phyloP scores from a whole-genome alignment of 2,888 invertebrate species.

The Allygus modestus region DNA sequence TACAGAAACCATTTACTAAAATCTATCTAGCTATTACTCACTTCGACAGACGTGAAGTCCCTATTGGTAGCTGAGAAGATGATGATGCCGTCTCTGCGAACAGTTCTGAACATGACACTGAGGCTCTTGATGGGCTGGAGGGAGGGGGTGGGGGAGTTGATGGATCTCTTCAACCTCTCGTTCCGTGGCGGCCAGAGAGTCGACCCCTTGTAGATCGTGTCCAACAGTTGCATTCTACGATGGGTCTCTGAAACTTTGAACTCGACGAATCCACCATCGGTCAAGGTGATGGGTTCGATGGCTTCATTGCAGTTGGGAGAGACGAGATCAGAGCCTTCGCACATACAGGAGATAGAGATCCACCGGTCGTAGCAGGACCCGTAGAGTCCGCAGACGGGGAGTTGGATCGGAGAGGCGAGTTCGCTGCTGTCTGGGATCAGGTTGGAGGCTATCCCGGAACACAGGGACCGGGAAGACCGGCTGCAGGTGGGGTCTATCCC shows the following conservation, averaged over 20 bases:
- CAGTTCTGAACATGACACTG: conserved; percentile 89
- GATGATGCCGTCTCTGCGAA: conserved; percentile 87
- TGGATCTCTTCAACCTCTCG: conserved; percentile 71
- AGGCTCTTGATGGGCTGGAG: conserved; percentile 82
- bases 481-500: conserved; percentile 88
- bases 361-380: conserved; percentile 91
- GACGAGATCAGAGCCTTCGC: conserved; percentile 77
- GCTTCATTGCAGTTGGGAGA: conserved; percentile 90
- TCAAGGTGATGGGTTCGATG: conserved; percentile 87
- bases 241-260: conserved; percentile 90
- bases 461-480: conserved; percentile 75
- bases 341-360: conserved; percentile 83
- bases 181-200: conserved; percentile 80
- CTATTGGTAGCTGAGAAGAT: conserved; percentile 92
- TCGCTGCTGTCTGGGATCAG: conserved; percentile 65
- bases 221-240: conserved; percentile 90
- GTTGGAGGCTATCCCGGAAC: conserved; percentile 65
- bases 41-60: conserved; percentile 90
- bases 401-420: conserved; percentile 61
- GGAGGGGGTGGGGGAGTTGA: conserved; percentile 70
- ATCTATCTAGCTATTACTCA: too few species aligned
- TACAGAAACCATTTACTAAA: too few species aligned
- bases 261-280: conserved; percentile 87
- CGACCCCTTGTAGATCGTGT: conserved; percentile 85
- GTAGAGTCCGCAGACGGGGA: conserved; percentile 78